Conservation (phyloP, 2,113 vertebrate genomes). For the Nymphicus hollandicus region DNA sequence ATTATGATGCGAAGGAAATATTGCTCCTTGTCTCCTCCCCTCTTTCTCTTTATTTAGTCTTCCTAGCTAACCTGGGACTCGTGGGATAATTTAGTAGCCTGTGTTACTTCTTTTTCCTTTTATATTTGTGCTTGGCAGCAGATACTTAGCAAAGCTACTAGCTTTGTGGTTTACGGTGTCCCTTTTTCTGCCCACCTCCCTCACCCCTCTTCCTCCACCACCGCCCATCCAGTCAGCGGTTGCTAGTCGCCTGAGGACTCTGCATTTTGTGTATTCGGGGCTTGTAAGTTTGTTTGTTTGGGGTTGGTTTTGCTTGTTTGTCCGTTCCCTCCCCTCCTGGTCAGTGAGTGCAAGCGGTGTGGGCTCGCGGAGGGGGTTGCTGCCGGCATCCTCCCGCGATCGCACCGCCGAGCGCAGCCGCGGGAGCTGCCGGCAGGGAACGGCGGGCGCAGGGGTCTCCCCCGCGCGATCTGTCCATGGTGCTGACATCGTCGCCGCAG, state of each 20-base stretch:
- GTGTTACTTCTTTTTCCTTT: not conserved
- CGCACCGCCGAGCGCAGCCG: not conserved
- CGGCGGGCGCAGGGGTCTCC: not conserved
- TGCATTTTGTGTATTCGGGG: not conserved
- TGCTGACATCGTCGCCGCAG: slow-evolving; percentile 59
- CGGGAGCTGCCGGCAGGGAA: not conserved
- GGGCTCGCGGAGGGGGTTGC: not conserved
- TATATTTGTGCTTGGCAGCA: not conserved
- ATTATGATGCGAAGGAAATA: not conserved
- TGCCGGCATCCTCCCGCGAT: not conserved
- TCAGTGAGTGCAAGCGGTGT: not conserved
- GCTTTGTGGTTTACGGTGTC: not conserved
- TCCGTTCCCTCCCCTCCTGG: not conserved
- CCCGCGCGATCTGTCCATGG: slow-evolving; percentile 38
- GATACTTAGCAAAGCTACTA: not conserved
- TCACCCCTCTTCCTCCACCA: not conserved
- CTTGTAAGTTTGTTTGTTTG: not conserved
- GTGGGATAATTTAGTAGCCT: not conserved
- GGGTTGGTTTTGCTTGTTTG: not conserved
- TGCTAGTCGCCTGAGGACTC: not conserved
- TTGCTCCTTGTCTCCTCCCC: not conserved
- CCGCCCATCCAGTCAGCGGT: not conserved
- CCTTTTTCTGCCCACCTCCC: not conserved
- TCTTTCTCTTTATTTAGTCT: not conserved
- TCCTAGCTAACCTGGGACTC: not conserved